These are phyloP conservation scores for Dynastes maya DNA, from an alignment of 2,888 invertebrate genomes.

Conservation along the genomic window DNA sequence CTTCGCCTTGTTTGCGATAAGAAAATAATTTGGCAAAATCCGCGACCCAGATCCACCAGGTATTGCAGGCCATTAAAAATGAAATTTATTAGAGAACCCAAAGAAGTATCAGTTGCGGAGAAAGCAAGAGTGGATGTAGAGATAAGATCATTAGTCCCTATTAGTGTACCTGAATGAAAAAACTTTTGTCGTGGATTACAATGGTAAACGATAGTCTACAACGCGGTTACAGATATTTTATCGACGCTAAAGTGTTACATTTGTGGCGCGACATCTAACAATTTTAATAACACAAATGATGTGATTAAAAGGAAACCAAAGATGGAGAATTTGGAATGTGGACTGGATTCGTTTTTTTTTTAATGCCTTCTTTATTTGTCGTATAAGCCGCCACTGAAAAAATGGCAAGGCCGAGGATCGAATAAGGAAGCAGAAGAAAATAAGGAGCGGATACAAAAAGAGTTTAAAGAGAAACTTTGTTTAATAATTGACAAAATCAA, in stretches of 20 bases:
- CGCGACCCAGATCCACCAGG: conserved; percentile 58
- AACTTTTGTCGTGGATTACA: background rate
- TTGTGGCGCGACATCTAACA: conserved; percentile 53
- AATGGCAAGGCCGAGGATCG: conserved; percentile 56
- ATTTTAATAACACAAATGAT: conserved; percentile 51
- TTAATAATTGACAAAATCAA: conserved; percentile 51
- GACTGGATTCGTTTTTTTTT: conserved; percentile 37
- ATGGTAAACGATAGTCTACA: conserved; percentile 51
- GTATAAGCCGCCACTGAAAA: conserved; percentile 54
- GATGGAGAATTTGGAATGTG: conserved; percentile 17
- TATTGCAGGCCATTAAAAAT: conserved; percentile 61
- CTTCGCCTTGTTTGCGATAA: conserved; percentile 56
- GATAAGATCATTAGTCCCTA: too few species aligned
- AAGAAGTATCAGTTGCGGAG: conserved; percentile 39
- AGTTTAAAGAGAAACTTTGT: conserved; percentile 52
- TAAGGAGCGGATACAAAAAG: conserved; percentile 52
- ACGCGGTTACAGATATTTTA: conserved; percentile 45
- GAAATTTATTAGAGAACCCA: conserved; percentile 60
- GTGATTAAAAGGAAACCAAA: conserved; percentile 14
- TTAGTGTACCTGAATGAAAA: too few species aligned
- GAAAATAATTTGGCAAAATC: conserved; percentile 61
- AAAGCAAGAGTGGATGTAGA: too few species aligned
- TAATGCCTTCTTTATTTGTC: conserved; percentile 55
- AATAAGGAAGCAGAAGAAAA: conserved; percentile 52
- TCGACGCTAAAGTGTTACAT: conserved; percentile 50